A percentile compares a stretch with the other conserved stretches of the same genome.
phyloP scores from a whole-genome alignment of 2,797 vertebrate species.

The Melanotaenia trifasciata region DNA sequence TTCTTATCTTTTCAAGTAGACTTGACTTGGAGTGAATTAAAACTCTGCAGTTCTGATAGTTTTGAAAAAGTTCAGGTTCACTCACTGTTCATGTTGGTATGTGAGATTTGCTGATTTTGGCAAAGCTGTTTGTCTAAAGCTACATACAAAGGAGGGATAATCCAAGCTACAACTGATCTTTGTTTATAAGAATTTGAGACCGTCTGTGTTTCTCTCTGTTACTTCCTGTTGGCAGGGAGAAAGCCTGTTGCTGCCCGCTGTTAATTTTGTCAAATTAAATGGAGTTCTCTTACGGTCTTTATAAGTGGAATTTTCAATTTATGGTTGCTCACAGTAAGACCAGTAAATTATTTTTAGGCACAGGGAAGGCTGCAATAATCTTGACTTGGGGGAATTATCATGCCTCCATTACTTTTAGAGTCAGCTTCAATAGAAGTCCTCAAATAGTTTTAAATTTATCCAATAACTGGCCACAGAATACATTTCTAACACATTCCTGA shows the following conservation, averaged over 20 bases:
- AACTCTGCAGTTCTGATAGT: background rate
- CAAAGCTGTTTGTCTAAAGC: background rate
- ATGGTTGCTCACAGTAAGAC: slow-evolving; percentile 9
- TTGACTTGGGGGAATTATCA: slow-evolving; percentile 31
- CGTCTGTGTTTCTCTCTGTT: slow-evolving; percentile 21
- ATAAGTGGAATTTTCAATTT: slow-evolving; percentile 30
- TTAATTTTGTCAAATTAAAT: slow-evolving; percentile 28
- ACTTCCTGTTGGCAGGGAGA: slow-evolving; percentile 24
- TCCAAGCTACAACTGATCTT: slow-evolving; percentile 9
- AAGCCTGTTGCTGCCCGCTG: slow-evolving; percentile 6
- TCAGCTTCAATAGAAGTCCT: slow-evolving; percentile 49
- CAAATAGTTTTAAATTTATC: slow-evolving; percentile 52
- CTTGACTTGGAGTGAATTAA: background rate
- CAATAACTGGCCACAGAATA: slow-evolving; percentile 54
- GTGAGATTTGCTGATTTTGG: background rate
- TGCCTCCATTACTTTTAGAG: slow-evolving; percentile 21
- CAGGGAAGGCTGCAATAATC: slow-evolving; percentile 37
- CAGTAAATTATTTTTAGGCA: slow-evolving; percentile 18
- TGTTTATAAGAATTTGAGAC: background rate
- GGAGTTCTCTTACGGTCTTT: background rate
- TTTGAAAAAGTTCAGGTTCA: background rate
- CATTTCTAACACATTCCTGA: slow-evolving; percentile 66
- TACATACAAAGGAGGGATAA: background rate
- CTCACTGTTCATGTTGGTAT: background rate
- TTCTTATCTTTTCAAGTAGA: background rate